Conservation (phyloP, 2,888 invertebrate species). For the Masnerella sp. region DNA sequence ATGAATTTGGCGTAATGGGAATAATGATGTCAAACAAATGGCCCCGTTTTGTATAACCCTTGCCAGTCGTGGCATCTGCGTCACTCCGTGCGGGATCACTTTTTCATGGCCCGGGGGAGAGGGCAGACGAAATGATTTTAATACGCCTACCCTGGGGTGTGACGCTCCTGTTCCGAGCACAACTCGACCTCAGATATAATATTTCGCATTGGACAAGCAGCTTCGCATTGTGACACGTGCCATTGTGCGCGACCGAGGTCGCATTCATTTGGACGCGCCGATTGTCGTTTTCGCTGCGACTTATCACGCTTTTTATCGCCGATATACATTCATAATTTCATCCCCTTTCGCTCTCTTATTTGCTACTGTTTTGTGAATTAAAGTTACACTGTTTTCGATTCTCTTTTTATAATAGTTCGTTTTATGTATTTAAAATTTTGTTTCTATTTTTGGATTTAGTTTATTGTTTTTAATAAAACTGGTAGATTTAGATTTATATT, state of each 20-base stretch:
- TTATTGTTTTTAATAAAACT: too few species aligned
- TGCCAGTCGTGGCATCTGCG: slow-evolving; percentile 67
- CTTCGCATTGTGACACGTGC: slow-evolving; percentile 66
- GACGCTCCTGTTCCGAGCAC: slow-evolving; percentile 62
- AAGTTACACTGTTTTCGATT: too few species aligned
- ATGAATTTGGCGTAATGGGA: slow-evolving; percentile 63
- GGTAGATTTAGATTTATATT: too few species aligned
- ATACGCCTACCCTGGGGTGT: slow-evolving; percentile 70
- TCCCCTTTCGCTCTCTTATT: not conserved
- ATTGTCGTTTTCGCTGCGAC: slow-evolving; percentile 31
- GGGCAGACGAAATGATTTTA: slow-evolving; percentile 68
- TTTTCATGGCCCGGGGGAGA: slow-evolving; percentile 58
- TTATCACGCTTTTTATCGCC: slow-evolving; percentile 27
- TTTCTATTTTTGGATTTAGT: too few species aligned
- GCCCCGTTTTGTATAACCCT: slow-evolving; percentile 65
- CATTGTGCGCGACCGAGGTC: slow-evolving; percentile 55
- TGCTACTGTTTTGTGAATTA: too few species aligned
- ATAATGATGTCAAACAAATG: slow-evolving; percentile 75
- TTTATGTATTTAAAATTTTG: too few species aligned
- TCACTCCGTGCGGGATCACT: slow-evolving; percentile 57
- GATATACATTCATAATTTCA: slow-evolving; percentile 17
- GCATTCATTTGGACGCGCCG: slow-evolving; percentile 34
- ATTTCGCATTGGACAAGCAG: slow-evolving; percentile 63
- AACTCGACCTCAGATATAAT: slow-evolving; percentile 65
- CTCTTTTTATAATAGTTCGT: too few species aligned